Percentiles rank a stretch among this genome's conserved stretches.
These are phyloP conservation scores for Blastomussa wellsi DNA, from an alignment of 92 coral and sea anemone species.

Conservation along the genomic window DNA sequence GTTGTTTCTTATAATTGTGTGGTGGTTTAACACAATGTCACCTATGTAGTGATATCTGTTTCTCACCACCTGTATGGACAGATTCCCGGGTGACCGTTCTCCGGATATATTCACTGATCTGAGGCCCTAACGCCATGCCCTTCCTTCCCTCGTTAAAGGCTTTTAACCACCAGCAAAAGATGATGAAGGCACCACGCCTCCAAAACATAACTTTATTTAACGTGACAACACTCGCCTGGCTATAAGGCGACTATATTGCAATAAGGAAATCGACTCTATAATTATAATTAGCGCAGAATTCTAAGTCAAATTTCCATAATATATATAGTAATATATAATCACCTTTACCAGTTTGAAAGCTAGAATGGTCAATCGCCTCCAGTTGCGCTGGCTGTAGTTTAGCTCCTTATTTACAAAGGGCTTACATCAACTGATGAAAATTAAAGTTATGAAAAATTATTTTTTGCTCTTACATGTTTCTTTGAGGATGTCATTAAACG, in stretches of 20 bases:
- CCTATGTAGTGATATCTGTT: no score
- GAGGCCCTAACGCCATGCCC: not conserved
- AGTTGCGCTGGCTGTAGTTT: not conserved
- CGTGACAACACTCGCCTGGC: no score
- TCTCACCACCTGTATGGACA: not conserved
- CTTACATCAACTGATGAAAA: not conserved
- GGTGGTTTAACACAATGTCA: not conserved
- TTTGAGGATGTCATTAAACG: not conserved
- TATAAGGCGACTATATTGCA: no score
- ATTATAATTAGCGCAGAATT: not conserved
- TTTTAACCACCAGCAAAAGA: not conserved
- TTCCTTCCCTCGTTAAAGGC: not conserved
- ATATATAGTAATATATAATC: not conserved
- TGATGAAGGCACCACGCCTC: no score
- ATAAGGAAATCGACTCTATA: not conserved
- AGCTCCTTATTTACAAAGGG: not conserved
- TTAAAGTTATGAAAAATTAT: not conserved
- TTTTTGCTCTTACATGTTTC: not conserved
- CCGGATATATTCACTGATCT: not conserved
- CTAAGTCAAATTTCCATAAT: not conserved
- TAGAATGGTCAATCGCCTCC: not conserved
- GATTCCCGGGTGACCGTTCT: not conserved
- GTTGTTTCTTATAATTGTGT: no score
- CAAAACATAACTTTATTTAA: no score
- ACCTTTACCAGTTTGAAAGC: not conserved